Percentiles rank a stretch among this genome's conserved stretches.
Conservation (phyloP, 2,888 invertebrate species). For the Cerceris rybyensis region DNA sequence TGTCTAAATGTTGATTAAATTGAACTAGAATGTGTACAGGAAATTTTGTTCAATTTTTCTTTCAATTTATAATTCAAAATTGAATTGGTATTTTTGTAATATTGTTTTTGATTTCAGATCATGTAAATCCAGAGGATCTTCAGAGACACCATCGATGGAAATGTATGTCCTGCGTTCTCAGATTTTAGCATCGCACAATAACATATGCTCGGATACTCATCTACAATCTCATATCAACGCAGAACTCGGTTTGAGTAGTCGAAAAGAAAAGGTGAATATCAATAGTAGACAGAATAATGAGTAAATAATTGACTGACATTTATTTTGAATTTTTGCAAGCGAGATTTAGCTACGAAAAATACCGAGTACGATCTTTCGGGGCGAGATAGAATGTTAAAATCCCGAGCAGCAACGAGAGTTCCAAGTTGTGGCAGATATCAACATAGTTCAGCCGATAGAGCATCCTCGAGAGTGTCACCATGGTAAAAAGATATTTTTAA, state of each 20-base stretch:
- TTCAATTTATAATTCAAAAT: background rate
- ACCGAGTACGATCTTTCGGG: slow-evolving; percentile 55
- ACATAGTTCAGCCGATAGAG: slow-evolving; percentile 65
- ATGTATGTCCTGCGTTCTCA: slow-evolving; percentile 68
- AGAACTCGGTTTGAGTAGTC: slow-evolving; percentile 64
- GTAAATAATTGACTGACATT: too few species aligned
- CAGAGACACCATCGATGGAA: slow-evolving; percentile 55
- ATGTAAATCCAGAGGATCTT: slow-evolving; percentile 49
- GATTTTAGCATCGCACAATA: slow-evolving; percentile 73
- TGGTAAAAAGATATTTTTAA: slow-evolving; percentile 51
- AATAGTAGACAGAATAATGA: too few species aligned
- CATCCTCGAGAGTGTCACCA: slow-evolving; percentile 60
- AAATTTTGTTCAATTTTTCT: background rate
- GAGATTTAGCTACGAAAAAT: slow-evolving; percentile 59
- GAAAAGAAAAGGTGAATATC: slow-evolving; percentile 66
- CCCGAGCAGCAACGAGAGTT: slow-evolving; percentile 40
- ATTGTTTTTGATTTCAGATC: slow-evolving; percentile 40
- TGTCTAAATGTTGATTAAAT: too few species aligned
- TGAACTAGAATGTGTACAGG: too few species aligned
- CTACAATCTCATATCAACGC: slow-evolving; percentile 76
- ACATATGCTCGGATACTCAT: slow-evolving; percentile 72
- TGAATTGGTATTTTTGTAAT: background rate
- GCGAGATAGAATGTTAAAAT: slow-evolving; percentile 40
- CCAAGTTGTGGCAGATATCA: slow-evolving; percentile 57
- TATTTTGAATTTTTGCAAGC: slow-evolving; percentile 41